Percentiles rank a stretch among this genome's conserved stretches.
These are phyloP conservation scores for Hirtodrosophila alboralis DNA, from an alignment of 2,888 invertebrate genomes.

Conservation along the genomic window DNA sequence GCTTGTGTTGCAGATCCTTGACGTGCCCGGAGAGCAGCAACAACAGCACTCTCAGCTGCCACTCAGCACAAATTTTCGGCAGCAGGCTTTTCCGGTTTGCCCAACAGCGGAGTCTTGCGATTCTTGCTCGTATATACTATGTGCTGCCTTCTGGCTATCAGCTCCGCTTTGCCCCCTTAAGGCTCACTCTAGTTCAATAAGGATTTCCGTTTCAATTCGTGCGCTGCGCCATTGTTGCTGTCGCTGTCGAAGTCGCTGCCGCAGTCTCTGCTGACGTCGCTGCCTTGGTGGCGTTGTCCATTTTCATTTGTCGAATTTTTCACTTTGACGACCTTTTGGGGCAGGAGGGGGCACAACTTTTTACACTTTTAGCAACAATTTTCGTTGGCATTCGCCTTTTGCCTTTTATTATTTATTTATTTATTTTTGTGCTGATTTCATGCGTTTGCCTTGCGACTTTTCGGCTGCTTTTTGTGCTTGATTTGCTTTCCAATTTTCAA, in stretches of 20 bases:
- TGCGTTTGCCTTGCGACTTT: constrained; percentile 67
- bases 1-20: neutral
- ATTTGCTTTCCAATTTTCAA: constrained; percentile 79
- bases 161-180: constrained; percentile 4
- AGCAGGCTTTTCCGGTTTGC: constrained; percentile 75
- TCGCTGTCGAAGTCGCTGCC: constrained; percentile 10
- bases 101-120: constrained; percentile 43
- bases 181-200: constrained; percentile 80
- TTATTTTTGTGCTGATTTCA: constrained; percentile 73
- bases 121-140: constrained; percentile 12
- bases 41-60: constrained; percentile 63
- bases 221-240: constrained; percentile 58
- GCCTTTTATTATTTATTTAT: constrained; percentile 51
- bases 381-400: constrained; percentile 24
- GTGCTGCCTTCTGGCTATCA: constrained; percentile 8
- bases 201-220: constrained; percentile 82
- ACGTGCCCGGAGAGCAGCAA: constrained; percentile 9
- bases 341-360: constrained; percentile 64
- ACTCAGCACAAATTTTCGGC: constrained; percentile 78
- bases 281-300: constrained; percentile 51
- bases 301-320: constrained; percentile 73
- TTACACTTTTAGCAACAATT: constrained; percentile 74
- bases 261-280: constrained; percentile 10
- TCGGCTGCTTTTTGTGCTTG: constrained; percentile 70
- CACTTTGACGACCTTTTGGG: constrained; percentile 74